A percentile compares a stretch with the other conserved stretches of the same genome.
phyloP scores from a whole-genome alignment of 2,888 invertebrate species.

The Tinea pellionella region DNA sequence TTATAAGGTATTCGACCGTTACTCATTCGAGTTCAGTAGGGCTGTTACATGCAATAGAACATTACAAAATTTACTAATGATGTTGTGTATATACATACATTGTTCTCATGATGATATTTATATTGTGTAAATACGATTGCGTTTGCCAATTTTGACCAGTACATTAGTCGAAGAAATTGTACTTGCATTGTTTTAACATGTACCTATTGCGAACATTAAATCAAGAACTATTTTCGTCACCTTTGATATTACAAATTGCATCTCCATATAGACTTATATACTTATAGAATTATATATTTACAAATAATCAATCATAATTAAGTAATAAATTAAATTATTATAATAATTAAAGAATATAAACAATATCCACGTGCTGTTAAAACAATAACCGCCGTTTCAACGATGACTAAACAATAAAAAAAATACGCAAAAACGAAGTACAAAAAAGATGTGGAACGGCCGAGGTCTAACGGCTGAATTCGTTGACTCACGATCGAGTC shows the following conservation, averaged over 20 bases:
- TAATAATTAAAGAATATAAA: no score
- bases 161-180: neutral
- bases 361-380: no score
- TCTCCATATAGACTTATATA: no score
- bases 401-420: neutral
- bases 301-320: no score
- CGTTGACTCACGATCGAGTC: no score
- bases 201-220: neutral
- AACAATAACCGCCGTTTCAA: neutral
- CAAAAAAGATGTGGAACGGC: no score
- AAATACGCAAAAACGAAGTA: neutral
- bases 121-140: slow-evolving; percentile 12
- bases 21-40: slow-evolving; percentile 43
- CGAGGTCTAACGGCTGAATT: no score
- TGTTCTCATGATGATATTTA: slow-evolving; percentile 7
- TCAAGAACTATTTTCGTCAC: neutral
- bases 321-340: no score
- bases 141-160: neutral
- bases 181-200: neutral
- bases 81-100: slow-evolving; percentile 3
- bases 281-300: no score
- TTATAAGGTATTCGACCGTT: slow-evolving; percentile 59
- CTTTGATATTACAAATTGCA: neutral
- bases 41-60: slow-evolving; percentile 25
- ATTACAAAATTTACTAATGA: slow-evolving; percentile 8